A percentile compares a stretch with the other conserved stretches of the same genome.
These are phyloP conservation scores for Plectrocnemia conspersa DNA, from an alignment of 1,140 invertebrate species.

Conservation along the genomic window DNA sequence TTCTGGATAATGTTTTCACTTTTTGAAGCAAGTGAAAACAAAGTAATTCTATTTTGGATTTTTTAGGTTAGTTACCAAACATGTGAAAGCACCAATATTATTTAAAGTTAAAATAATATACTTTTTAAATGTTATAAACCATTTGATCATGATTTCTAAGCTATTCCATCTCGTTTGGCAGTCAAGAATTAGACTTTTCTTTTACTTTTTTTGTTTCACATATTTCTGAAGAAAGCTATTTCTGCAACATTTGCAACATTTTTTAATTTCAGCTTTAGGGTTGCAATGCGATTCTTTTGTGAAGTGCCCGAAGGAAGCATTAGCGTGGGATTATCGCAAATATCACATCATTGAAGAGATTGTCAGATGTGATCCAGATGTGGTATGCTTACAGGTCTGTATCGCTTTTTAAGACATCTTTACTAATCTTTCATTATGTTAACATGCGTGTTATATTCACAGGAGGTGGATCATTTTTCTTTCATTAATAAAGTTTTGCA, in stretches of 20 bases:
- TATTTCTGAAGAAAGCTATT: no score
- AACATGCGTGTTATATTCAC: slow-evolving; percentile 27
- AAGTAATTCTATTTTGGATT: no score
- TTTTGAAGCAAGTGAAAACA: no score
- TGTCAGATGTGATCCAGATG: slow-evolving; percentile 61
- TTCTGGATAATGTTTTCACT: no score
- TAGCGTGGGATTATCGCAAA: slow-evolving; percentile 65
- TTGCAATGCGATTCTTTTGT: slow-evolving; percentile 71
- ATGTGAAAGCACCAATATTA: no score
- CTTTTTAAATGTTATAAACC: not conserved
- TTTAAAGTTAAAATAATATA: not conserved
- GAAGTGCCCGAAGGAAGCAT: slow-evolving; percentile 63
- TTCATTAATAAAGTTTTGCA: slow-evolving; percentile 60
- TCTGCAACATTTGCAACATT: no score
- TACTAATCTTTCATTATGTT: not conserved
- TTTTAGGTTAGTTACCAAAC: no score
- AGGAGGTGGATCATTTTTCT: slow-evolving; percentile 76
- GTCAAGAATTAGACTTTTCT: no score
- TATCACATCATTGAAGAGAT: slow-evolving; percentile 71
- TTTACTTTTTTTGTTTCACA: no score
- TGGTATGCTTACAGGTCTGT: slow-evolving; percentile 67
- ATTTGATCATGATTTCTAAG: not conserved
- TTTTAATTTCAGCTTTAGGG: slow-evolving; percentile 59
- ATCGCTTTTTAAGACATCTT: not conserved
- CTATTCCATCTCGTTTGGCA: no score